These are phyloP conservation scores for Capromys pilorides DNA, from an alignment of 2,797 vertebrate genomes.

Conservation along the genomic window DNA sequence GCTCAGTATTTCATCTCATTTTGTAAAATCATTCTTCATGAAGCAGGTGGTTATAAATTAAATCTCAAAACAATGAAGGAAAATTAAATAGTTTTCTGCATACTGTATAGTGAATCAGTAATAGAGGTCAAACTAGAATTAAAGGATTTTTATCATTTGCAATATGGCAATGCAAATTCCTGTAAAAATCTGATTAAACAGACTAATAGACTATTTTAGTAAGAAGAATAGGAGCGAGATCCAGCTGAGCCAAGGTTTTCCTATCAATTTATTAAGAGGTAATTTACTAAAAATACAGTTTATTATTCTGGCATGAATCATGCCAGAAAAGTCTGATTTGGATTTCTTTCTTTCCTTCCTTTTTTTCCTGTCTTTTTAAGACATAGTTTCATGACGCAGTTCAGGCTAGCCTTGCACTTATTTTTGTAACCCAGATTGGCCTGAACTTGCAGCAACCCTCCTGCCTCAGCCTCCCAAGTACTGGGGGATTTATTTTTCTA, in stretches of 20 bases:
- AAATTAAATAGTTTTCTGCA: conserved; percentile 60
- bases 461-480: background rate
- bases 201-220: conserved; percentile 57
- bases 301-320: conserved; percentile 62
- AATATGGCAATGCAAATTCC: conserved; percentile 44
- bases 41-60: conserved; percentile 60
- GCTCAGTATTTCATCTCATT: conserved; percentile 34
- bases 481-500: conserved; percentile 56
- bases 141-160: conserved; percentile 59
- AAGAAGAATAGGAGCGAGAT: conserved; percentile 44
- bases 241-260: conserved; percentile 61
- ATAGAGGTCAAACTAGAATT: conserved; percentile 64
- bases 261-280: conserved; percentile 71
- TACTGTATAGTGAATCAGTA: conserved; percentile 56
- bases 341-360: conserved; percentile 41
- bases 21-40: conserved; percentile 57
- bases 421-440: background rate
- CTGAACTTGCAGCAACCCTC: background rate
- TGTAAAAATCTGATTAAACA: conserved; percentile 66
- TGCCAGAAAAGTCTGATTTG: conserved; percentile 59
- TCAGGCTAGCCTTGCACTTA: background rate
- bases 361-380: background rate
- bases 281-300: conserved; percentile 67
- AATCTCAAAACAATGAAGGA: conserved; percentile 49
- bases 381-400: background rate